Evolutionary conservation across 1,140 invertebrate genomes (phyloP).

Genomic region (Caenorhabditis tropicalis): DNA sequence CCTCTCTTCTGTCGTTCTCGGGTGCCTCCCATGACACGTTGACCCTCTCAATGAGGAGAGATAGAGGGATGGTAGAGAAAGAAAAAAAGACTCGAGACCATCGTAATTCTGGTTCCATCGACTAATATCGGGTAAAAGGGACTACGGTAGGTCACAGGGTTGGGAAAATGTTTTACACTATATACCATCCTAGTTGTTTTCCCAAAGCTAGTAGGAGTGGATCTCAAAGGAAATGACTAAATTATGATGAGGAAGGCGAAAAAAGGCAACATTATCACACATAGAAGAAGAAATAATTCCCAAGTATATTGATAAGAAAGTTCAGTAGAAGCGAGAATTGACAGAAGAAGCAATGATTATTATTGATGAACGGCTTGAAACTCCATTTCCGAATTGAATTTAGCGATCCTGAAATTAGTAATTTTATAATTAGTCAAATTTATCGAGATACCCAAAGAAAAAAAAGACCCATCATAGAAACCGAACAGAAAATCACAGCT

Average conservation of each 20-base stretch:
- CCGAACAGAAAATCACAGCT: no score
- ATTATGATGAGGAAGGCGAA: slow-evolving; percentile 33
- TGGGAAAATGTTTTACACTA: no score
- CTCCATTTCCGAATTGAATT: no score
- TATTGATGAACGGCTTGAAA: neutral
- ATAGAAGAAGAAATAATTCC: slow-evolving; percentile 23
- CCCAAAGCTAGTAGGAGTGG: neutral
- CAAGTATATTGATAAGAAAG: slow-evolving; percentile 33
- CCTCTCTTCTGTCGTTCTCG: slow-evolving; percentile 9
- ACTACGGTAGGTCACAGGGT: no score
- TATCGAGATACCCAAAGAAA: neutral
- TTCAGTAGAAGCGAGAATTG: neutral
- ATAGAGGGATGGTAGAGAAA: neutral
- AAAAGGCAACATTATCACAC: slow-evolving; percentile 20
- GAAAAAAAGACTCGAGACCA: neutral
- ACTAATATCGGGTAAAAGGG: no score
- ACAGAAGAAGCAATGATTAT: neutral
- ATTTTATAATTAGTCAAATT: neutral
- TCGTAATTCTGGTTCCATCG: no score
- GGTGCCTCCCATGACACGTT: slow-evolving; percentile 33
- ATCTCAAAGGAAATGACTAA: slow-evolving; percentile 16
- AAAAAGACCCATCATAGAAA: neutral
- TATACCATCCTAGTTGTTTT: no score
- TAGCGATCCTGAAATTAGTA: slow-evolving; percentile 19
- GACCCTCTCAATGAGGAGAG: neutral